phyloP scores from a whole-genome alignment of 1,140 invertebrate species.

The Drosophila mauritiana region DNA sequence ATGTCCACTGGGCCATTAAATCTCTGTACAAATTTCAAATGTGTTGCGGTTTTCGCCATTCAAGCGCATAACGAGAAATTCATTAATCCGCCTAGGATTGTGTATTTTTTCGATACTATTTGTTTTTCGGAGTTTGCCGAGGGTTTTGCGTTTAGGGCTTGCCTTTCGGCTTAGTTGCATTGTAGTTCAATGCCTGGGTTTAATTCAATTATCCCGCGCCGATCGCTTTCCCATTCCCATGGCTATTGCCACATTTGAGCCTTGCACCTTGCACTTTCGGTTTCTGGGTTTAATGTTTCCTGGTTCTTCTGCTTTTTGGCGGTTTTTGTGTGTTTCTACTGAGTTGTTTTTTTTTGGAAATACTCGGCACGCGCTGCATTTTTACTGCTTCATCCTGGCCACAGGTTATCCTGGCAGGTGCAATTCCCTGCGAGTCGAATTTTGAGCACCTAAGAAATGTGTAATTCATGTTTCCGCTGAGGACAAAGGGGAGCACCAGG shows the following conservation, averaged over 20 bases:
- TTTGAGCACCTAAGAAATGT: slow-evolving; percentile 58
- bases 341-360: slow-evolving; percentile 15
- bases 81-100: slow-evolving; percentile 61
- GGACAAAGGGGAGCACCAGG: slow-evolving; percentile 14
- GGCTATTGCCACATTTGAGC: slow-evolving; percentile 46
- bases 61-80: slow-evolving; percentile 75
- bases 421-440: slow-evolving; percentile 54
- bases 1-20: slow-evolving; percentile 68
- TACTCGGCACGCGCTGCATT: slow-evolving; percentile 75
- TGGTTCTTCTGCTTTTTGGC: slow-evolving; percentile 30
- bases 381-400: slow-evolving; percentile 76
- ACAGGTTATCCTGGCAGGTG: slow-evolving; percentile 62
- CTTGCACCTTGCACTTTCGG: slow-evolving; percentile 72
- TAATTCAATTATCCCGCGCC: slow-evolving; percentile 61
- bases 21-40: slow-evolving; percentile 59
- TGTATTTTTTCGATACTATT: slow-evolving; percentile 37
- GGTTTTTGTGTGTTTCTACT: slow-evolving; percentile 7
- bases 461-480: slow-evolving; percentile 73
- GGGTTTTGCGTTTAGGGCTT: slow-evolving; percentile 32
- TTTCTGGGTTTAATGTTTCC: slow-evolving; percentile 46
- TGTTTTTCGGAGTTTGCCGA: slow-evolving; percentile 29
- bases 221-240: slow-evolving; percentile 30
- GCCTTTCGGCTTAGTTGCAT: slow-evolving; percentile 45
- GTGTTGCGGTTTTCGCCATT: slow-evolving; percentile 60
- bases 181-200: slow-evolving; percentile 21